Evolutionary conservation across 2,888 invertebrate genomes (phyloP), one percentile per base, ranked within the genome.

Genomic region (Hypomecis punctinalis): DNA sequence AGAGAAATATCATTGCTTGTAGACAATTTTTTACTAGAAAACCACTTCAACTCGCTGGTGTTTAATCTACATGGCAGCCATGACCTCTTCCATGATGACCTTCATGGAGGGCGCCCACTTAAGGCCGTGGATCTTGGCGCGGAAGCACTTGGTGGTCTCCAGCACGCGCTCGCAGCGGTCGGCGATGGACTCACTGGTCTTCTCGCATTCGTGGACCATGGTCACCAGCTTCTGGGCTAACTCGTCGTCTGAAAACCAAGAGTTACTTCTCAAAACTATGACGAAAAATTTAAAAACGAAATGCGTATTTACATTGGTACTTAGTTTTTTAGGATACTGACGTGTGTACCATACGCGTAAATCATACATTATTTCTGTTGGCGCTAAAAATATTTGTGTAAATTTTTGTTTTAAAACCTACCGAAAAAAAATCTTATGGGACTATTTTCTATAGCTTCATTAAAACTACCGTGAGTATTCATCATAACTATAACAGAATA

Each of bases 101-200:
- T 90, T 86, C 83, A 91, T 86, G 65, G 78, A 78, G 0, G 91
- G 92, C 0, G 91, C 89, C 92, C 91, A 92, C 59, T 90, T 84
- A 13, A 91, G 84, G 53, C 81, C 80, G 61, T 91, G 89, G 5
- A 92, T 88, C 75, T 86, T 88, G 47, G 78, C 77, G 0, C 86
- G 83, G 85, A 92, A 92, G 73, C 92, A 92, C 72, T 90, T 90
- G 67, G 88, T 77, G 0, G 84, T 74, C 70, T 89, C 89, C 73
- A 91, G 71, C 0, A 76, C 74, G 0, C 77, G 74, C 42, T 37
- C 40, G 71, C 92, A 93, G 46, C 79, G 76, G 59, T 92, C 92
- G 0, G 54, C 65, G 1, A 76, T 63, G 0, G 55, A 67, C 0
- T 61, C 69, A 36, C 77, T 68, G 8, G 66, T 46, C 11, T 75